A percentile compares a stretch with the other conserved stretches of the same genome.
These are phyloP conservation scores for Lordiphosa collinella DNA, from an alignment of 1,140 invertebrate genomes.

Conservation along the genomic window DNA sequence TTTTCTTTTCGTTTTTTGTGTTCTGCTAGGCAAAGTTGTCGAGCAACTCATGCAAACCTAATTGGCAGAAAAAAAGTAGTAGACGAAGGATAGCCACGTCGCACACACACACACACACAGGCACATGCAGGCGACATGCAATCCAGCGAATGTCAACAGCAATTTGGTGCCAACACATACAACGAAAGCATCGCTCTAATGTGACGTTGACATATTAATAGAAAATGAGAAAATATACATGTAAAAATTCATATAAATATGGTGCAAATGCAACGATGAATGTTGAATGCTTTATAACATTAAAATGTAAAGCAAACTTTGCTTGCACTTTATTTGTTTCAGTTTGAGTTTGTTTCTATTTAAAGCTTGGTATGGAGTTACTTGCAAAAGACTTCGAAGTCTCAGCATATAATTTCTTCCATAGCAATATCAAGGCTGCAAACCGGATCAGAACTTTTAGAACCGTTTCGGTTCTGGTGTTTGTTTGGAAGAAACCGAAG, in stretches of 20 bases:
- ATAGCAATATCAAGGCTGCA: too few species aligned
- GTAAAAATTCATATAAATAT: not conserved
- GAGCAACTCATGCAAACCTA: conserved; percentile 29
- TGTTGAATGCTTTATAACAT: not conserved
- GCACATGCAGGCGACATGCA: too few species aligned
- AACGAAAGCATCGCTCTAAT: conserved; percentile 44
- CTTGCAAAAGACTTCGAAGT: too few species aligned
- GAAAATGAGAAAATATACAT: not conserved
- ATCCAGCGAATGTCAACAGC: too few species aligned
- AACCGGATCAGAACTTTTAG: too few species aligned
- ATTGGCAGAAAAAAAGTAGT: conserved; percentile 11
- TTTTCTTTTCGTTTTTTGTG: conserved; percentile 5
- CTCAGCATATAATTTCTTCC: too few species aligned
- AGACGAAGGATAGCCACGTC: conserved; percentile 11
- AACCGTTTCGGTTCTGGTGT: too few species aligned
- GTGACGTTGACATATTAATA: conserved; percentile 28
- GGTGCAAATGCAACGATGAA: not conserved
- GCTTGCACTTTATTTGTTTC: too few species aligned
- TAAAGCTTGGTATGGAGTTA: too few species aligned
- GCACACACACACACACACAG: conserved; percentile 10
- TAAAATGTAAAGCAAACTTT: too few species aligned
- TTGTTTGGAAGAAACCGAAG: too few species aligned
- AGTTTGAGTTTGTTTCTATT: too few species aligned
- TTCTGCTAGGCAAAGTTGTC: not conserved
- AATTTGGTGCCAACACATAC: not conserved